Conservation (phyloP, 2,797 vertebrate species). For the Chrosomus eos region DNA sequence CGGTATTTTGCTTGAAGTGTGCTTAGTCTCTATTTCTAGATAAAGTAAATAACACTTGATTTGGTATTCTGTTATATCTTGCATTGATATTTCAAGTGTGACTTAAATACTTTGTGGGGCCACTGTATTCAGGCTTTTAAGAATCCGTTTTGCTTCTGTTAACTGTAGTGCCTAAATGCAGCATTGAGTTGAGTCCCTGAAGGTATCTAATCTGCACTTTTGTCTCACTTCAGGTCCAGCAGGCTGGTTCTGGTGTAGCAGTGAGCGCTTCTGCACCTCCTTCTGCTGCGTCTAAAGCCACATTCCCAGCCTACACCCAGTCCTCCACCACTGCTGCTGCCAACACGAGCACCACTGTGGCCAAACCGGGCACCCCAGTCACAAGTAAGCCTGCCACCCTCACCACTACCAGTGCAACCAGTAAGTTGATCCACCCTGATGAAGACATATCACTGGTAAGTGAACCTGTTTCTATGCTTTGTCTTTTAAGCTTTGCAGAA, state of each 20-base stretch:
- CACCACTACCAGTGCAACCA: slow-evolving; percentile 98
- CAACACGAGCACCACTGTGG: slow-evolving; percentile 90
- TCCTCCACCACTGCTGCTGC: slow-evolving; percentile 90
- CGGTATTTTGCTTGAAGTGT: not conserved
- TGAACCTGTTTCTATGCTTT: slow-evolving; percentile 61
- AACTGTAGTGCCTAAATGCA: not conserved
- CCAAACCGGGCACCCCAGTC: slow-evolving; percentile 91
- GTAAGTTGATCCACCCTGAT: slow-evolving; percentile 99
- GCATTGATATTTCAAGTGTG: not conserved
- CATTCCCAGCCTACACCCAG: slow-evolving; percentile 98
- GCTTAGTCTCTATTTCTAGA: not conserved
- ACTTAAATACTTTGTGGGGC: not conserved
- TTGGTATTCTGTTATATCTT: not conserved
- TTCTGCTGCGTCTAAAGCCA: slow-evolving; percentile 97
- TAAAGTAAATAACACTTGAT: not conserved
- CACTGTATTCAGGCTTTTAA: not conserved
- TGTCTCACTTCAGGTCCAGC: slow-evolving; percentile 85
- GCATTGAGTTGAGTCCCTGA: not conserved
- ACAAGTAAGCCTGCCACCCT: slow-evolving; percentile 98
- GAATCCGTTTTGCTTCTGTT: not conserved
- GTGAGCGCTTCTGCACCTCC: slow-evolving; percentile 85
- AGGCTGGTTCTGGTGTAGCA: slow-evolving; percentile 84
- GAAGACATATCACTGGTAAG: slow-evolving; percentile 99
- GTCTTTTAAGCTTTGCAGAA: not conserved
- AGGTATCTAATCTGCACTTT: slow-evolving; percentile 22